Percentiles rank a stretch among this genome's conserved stretches.
Evolutionary conservation across 1,140 invertebrate species (phyloP).

Genomic region (Brachionus paranguensis): DNA sequence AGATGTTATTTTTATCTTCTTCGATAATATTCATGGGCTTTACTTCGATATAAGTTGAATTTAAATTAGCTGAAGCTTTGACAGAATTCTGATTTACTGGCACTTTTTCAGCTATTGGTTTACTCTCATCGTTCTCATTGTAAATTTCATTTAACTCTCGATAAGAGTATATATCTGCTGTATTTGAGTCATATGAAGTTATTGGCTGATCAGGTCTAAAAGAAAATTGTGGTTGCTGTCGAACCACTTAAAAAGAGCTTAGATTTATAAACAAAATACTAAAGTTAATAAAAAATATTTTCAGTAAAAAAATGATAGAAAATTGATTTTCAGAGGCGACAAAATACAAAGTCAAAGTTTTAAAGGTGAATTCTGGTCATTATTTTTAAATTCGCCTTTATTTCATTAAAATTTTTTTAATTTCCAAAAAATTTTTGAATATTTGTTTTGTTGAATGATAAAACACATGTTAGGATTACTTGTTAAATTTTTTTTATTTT

Average conservation of each 20-base stretch:
- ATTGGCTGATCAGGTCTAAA: neutral
- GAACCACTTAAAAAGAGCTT: neutral
- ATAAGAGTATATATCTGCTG: slow-evolving; percentile 25
- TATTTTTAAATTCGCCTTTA: too few species aligned
- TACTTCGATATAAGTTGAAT: slow-evolving; percentile 15
- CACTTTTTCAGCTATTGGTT: neutral
- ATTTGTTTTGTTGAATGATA: too few species aligned
- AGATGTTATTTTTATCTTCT: neutral
- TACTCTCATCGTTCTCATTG: neutral
- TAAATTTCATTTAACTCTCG: slow-evolving; percentile 23
- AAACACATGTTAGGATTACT: too few species aligned
- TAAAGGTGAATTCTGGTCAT: too few species aligned
- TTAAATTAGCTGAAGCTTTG: neutral
- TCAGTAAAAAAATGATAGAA: neutral
- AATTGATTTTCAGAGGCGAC: neutral
- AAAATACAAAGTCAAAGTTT: too few species aligned
- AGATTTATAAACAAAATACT: neutral
- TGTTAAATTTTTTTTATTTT: too few species aligned
- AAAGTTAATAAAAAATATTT: too few species aligned
- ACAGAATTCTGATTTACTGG: neutral
- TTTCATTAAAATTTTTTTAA: too few species aligned
- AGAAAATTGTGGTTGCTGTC: neutral
- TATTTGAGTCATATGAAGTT: slow-evolving; percentile 24
- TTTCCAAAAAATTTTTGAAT: too few species aligned
- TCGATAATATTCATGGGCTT: neutral